Evolutionary conservation across 2,888 invertebrate genomes (phyloP), one percentile per base, ranked within the genome.

Genomic region (Ochlodes sylvanus): DNA sequence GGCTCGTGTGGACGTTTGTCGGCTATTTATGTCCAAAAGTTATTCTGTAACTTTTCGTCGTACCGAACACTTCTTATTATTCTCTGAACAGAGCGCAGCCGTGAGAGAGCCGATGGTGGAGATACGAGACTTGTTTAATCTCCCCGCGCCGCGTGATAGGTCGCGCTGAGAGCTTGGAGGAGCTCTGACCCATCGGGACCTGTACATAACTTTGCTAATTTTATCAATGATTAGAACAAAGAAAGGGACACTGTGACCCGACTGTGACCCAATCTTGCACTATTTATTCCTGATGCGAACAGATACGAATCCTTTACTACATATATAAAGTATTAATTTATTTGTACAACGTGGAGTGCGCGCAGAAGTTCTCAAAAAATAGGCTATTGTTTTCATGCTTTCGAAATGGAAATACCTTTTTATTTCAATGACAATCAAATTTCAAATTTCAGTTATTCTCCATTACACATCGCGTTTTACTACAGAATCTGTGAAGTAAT

Each of bases 81-180:
- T 0, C 9, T 14, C 32, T 15, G 21, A 15, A 9, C 32, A 47
- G 32, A 14, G 47, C 7, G 12, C 15, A 47, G 47, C 32, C 61
- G 61, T 61, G 61, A 47, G 44, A 44, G 32, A 32, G 6, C 60
- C 21, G 61, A 61, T 34, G 60, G 7, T 12, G 27, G 32, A 27
- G 61, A 61, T 61, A 47, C 27, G n/a, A 50, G 34, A 47, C 61
- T 47, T 47, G 61, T 47, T 34, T 42, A 47, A 61, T 47, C 42
- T 38, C 19, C 19, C 44, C 15, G 17, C 15, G 44, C 57, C 9
- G 57, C 57, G 57, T 57, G 57, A 57, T 57, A 61, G 61, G 61
- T 61, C 61, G 47, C 61, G 56, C 21, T 38, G 56, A 38, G 38
- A 17, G 32, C 56, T 15, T 17, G 17, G 2, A 14, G 21, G 21